phyloP scores from a whole-genome alignment of 2,113 vertebrate species.

The Bucco capensis region DNA sequence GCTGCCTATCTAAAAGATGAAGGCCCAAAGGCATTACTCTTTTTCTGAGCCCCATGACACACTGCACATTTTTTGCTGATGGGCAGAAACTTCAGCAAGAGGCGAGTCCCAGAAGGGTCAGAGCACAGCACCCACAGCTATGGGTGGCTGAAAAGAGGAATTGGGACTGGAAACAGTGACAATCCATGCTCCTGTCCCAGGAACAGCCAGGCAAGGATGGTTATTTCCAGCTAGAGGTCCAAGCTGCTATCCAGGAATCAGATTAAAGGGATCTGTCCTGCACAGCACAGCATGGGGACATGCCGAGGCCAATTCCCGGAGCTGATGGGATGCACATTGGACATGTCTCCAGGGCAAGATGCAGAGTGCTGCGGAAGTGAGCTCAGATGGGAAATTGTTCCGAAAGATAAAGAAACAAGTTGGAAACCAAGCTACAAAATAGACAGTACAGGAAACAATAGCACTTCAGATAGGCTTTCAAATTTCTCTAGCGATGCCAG shows the following conservation, averaged over 20 bases:
- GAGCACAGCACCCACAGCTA: neutral
- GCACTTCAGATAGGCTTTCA: constrained; percentile 48
- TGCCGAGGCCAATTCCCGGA: neutral
- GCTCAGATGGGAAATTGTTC: constrained; percentile 57
- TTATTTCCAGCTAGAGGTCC: neutral
- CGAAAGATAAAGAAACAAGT: constrained; percentile 53
- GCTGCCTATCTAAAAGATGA: neutral
- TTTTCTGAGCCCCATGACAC: neutral
- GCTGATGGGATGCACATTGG: neutral
- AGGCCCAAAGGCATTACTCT: neutral
- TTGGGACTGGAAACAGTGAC: neutral
- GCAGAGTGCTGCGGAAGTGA: neutral
- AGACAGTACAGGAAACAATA: constrained; percentile 67
- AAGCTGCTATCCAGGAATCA: neutral
- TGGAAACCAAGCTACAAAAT: constrained; percentile 42
- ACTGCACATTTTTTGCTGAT: neutral
- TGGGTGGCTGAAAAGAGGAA: neutral
- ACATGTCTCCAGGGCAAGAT: fast-evolving
- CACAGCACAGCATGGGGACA: neutral
- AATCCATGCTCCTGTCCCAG: fast-evolving
- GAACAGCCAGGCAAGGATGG: neutral
- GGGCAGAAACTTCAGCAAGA: neutral
- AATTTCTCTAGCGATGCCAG: constrained; percentile 31
- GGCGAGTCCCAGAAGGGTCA: neutral
- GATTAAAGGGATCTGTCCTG: neutral